Percentiles rank a stretch among this genome's conserved stretches.
Evolutionary conservation across 2,797 vertebrate species (phyloP).

Genomic region (Xiphorhynchus erythropygius): DNA sequence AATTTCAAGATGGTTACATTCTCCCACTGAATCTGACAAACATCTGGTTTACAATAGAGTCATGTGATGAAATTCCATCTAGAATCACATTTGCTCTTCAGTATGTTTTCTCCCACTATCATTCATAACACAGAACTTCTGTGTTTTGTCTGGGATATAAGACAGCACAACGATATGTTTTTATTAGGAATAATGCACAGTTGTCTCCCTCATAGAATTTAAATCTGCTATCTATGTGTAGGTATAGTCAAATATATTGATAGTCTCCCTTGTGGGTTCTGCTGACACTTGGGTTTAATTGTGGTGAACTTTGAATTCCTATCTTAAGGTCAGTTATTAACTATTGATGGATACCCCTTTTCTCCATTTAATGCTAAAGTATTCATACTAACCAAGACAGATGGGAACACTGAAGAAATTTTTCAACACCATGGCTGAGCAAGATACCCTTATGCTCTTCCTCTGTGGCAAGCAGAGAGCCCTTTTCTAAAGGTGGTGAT

Average conservation of each 20-base stretch:
- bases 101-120: constrained; percentile 39
- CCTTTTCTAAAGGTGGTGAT: constrained; percentile 64
- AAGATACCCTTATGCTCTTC: constrained; percentile 63
- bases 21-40: constrained; percentile 61
- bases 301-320: constrained; percentile 82
- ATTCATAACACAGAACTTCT: constrained; percentile 62
- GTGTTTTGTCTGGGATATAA: constrained; percentile 48
- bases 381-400: constrained; percentile 80
- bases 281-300: constrained; percentile 80
- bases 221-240: constrained; percentile 66
- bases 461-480: constrained; percentile 52
- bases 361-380: constrained; percentile 81
- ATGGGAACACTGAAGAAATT: constrained; percentile 71
- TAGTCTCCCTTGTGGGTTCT: constrained; percentile 74
- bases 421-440: constrained; percentile 69
- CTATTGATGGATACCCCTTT: constrained; percentile 82
- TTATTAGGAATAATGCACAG: constrained; percentile 68
- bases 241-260: constrained; percentile 77
- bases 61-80: constrained; percentile 64
- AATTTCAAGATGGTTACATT: constrained; percentile 70
- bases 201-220: constrained; percentile 59
- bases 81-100: constrained; percentile 62
- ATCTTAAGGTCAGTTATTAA: constrained; percentile 85
- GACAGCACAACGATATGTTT: constrained; percentile 60
- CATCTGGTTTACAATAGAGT: constrained; percentile 68